A percentile compares a stretch with the other conserved stretches of the same genome.
Evolutionary conservation across 2,797 vertebrate genomes (phyloP).

Genomic region (Falco biarmicus): DNA sequence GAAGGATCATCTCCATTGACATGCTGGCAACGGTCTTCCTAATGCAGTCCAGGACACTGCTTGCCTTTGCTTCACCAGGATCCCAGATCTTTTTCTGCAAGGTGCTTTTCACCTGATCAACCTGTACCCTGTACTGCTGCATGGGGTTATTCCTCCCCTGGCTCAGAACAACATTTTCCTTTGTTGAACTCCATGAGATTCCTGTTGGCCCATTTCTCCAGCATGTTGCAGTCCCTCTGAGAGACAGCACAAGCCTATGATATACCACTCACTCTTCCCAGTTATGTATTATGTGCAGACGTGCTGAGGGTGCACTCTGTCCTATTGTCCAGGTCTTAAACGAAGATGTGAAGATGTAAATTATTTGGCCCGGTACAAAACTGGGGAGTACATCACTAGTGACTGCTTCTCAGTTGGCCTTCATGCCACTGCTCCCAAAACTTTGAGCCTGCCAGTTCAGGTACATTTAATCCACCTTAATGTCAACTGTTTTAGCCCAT

Average conservation of each 20-base stretch:
- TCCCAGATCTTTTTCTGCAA: background rate
- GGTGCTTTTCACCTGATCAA: background rate
- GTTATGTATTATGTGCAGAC: background rate
- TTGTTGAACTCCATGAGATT: background rate
- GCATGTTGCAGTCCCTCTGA: too few species aligned
- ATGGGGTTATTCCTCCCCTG: background rate
- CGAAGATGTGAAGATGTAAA: background rate
- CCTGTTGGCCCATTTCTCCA: background rate
- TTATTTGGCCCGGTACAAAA: background rate
- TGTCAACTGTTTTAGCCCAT: background rate
- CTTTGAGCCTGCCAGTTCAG: background rate
- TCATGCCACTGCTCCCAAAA: background rate
- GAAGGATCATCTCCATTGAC: background rate
- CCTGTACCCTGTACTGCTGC: background rate
- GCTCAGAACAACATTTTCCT: background rate
- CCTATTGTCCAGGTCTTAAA: background rate
- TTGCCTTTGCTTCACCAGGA: background rate
- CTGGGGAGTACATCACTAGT: background rate
- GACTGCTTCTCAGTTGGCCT: background rate
- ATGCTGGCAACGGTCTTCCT: background rate
- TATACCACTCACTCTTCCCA: too few species aligned
- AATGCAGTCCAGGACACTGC: background rate
- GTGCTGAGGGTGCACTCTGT: background rate
- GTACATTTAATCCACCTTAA: background rate
- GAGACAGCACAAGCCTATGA: too few species aligned